phyloP scores from a whole-genome alignment of 2,888 invertebrate species.

The Hirtodrosophila alboralis region DNA sequence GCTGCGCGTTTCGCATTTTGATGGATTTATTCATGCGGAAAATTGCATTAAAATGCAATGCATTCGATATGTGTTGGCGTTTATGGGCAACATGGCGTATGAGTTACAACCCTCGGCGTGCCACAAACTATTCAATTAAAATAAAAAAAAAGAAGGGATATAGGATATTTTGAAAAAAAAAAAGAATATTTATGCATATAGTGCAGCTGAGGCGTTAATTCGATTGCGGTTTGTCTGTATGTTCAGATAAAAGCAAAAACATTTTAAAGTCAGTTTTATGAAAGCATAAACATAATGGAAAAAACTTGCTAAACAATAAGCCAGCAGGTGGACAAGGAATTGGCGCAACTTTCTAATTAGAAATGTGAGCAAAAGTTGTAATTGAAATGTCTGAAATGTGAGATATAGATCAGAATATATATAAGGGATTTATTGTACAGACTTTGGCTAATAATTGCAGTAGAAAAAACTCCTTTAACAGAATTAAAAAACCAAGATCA shows the following conservation, averaged over 20 bases:
- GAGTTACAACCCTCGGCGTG: conserved; percentile 13
- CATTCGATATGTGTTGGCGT: conserved; percentile 8
- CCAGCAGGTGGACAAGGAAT: conserved; percentile 26
- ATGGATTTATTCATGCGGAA: conserved; percentile 75
- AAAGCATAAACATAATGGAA: conserved; percentile 4
- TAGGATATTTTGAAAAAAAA: conserved; percentile 3
- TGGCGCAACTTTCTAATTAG: conserved; percentile 32
- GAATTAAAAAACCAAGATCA: no score
- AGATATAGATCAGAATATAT: conserved; percentile 16
- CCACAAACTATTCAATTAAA: conserved; percentile 60
- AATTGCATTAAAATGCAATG: conserved; percentile 73
- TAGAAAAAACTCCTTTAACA: no score
- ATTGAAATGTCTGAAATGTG: conserved; percentile 33
- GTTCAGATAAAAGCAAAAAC: conserved; percentile 11
- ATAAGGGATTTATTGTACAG: conserved; percentile 38
- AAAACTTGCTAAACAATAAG: conserved; percentile 14
- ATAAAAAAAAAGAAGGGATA: conserved; percentile 7
- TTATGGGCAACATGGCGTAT: conserved; percentile 24
- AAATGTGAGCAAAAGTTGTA: conserved; percentile 34
- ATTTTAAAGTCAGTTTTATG: conserved; percentile 9
- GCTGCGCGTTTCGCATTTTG: conserved; percentile 44
- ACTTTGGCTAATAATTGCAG: no score
- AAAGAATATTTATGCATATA: no score
- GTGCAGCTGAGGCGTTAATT: conserved; percentile 52
- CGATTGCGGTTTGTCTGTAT: conserved; percentile 35